phyloP scores from a whole-genome alignment of 2,797 vertebrate genomes.

The Crax fasciolata region DNA sequence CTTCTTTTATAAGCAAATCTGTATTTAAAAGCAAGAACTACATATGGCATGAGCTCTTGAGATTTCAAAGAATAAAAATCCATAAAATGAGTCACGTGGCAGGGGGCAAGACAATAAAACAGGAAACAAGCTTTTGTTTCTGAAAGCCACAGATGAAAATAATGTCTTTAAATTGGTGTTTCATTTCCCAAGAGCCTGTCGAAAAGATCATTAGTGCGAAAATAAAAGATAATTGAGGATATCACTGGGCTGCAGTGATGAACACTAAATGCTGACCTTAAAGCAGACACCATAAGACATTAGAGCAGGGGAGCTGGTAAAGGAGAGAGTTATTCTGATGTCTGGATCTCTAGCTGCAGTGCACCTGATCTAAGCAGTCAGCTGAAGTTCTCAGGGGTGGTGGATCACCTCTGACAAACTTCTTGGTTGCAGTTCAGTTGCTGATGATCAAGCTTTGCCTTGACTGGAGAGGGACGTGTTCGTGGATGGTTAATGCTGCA shows the following conservation, averaged over 20 bases:
- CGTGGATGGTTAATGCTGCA: not conserved
- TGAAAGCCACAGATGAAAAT: not conserved
- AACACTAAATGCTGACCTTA: not conserved
- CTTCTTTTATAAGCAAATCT: not conserved
- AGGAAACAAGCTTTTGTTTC: not conserved
- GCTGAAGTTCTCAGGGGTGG: fast-evolving
- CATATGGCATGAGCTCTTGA: not conserved
- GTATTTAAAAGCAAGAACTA: not conserved
- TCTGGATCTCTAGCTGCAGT: not conserved
- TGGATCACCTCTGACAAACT: not conserved
- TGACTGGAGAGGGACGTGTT: not conserved
- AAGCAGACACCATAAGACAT: not conserved
- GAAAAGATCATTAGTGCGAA: not conserved
- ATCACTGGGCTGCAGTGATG: not conserved
- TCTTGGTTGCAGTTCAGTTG: not conserved
- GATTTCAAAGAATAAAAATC: not conserved
- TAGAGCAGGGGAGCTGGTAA: not conserved
- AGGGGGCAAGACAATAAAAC: not conserved
- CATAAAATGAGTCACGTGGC: not conserved
- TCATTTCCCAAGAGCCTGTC: not conserved
- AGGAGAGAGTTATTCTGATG: not conserved
- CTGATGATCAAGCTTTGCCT: not conserved
- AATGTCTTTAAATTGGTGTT: not conserved
- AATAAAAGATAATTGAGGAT: not conserved
- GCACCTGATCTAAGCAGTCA: not conserved